Evolutionary conservation across 2,113 vertebrate species (phyloP), one percentile per base, ranked within the genome.

Genomic region (Hepsetus odoe): DNA sequence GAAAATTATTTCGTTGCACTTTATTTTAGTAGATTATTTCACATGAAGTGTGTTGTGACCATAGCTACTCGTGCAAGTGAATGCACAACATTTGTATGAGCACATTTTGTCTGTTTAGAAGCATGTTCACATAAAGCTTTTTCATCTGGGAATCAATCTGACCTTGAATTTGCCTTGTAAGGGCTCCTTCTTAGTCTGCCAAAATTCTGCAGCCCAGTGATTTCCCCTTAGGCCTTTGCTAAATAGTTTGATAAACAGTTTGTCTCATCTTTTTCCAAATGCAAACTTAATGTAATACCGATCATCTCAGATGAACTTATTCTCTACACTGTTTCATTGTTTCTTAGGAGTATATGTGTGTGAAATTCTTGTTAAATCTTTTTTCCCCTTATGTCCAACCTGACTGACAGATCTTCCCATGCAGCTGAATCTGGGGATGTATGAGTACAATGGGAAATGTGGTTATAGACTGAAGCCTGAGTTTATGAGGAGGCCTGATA

Each of bases 361-460:
- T 35, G 42, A 64, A 46, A 33, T 64, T 9, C 32, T 8, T 46
- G 24, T 3, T 56, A 28, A 40, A 32, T 55, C 46, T 13, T 38
- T 42, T 65, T 64, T 18, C 3, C 20, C 35, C 28, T 46, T 20
- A 10, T 56, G 3, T 59, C 30, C 32, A 67, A 0, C n/a, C 82
- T 13, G 1, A 67, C 77, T 85, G 80, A 46, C 90, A 99, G 98
- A 99, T 87, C 89, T 99, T 85, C 94, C 96, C 86, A 99, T 99
- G 98, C 97, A 99, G 90, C 93, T 99, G 83, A 99, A 99, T 87
- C 94, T 97, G 92, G 97, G 97, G 30, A 96, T 99, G 95, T 99
- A 95, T 0, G 98, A 99, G 62, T 98, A 98, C 88, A 99, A 99
- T 1, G 96, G 97, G 9, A 99, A 98, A 87, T 95, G 96, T 30